Conservation (phyloP, 2,797 vertebrate genomes). For the Dipus sagitta region DNA sequence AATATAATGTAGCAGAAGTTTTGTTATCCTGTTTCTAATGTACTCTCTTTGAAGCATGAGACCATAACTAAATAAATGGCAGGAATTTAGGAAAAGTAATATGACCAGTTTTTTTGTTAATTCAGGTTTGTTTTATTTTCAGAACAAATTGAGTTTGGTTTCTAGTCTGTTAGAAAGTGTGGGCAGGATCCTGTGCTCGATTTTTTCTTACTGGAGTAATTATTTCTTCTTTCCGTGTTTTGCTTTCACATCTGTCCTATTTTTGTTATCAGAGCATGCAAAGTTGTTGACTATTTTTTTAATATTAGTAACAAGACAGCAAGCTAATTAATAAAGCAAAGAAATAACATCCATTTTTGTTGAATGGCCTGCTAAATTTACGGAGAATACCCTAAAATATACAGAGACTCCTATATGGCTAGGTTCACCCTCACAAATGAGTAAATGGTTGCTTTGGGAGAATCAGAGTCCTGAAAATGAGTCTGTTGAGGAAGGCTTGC, state of each 20-base stretch:
- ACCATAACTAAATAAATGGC: neutral
- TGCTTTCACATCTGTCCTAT: constrained; percentile 22
- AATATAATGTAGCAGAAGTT: neutral
- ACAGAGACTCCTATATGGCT: neutral
- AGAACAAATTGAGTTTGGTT: neutral
- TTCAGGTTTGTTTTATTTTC: neutral
- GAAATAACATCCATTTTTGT: constrained; percentile 31
- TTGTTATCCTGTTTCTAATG: neutral
- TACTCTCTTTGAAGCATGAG: neutral
- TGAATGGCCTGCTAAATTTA: neutral
- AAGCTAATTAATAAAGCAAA: constrained; percentile 25
- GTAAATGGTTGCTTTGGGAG: neutral
- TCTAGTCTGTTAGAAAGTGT: constrained; percentile 1
- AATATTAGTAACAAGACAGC: neutral
- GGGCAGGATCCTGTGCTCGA: neutral
- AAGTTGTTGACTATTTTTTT: neutral
- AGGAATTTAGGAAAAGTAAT: neutral
- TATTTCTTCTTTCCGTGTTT: neutral
- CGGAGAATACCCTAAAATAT: neutral
- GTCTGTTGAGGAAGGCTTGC: constrained; percentile 13
- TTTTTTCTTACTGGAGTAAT: constrained; percentile 20
- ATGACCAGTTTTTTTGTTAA: neutral
- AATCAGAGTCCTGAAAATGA: constrained; percentile 42
- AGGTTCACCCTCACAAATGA: neutral
- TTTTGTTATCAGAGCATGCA: neutral